Base-by-base conservation (phyloP, 2,888 invertebrate genomes). In the Noctua pronuba region DNA sequence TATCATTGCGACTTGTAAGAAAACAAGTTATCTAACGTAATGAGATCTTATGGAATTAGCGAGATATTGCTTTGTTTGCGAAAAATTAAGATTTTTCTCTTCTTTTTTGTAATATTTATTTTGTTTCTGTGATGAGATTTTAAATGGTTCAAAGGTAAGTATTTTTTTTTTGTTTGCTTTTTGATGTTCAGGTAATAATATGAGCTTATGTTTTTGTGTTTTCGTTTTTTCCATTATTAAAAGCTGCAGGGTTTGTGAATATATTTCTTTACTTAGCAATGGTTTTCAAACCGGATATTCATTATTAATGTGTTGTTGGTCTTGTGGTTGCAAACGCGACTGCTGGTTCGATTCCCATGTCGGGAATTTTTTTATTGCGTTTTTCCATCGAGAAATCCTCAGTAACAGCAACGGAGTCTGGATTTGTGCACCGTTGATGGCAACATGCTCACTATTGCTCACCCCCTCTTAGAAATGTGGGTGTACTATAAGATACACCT, bases 11-110 rank as follows among this genome's bases (percentile, higher is more conserved):
- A 73, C 52, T 75, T 66, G 68, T 75, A 81, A 64, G 69, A 85
- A 75, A 85, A 75, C 85, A 75, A 83, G 75, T 83, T 83, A 85
- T 46, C 35, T 62, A 13, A 21, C 21, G 35, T 80, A 83, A 85
- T 85, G 70, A 83, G 82, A 76, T 85, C 66, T 83, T 44, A 21
- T 16, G 28, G 44, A 73, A 85, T 85, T 70, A 83, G 71, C 60
- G 46, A 68, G 76, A 76, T 80, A 72, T 69, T 60, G 64, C 68
- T 31, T 35, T 74, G 28, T 49, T 46, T 21, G 44, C 41, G 65
- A n/a, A 71, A 68, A 72, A 72, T 73, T 66, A 55, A 38, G 24
- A 7, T 35, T n/a, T 38, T 46, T 35, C 21, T 74, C 6, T 55
- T 73, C 11, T 55, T 73, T 73, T 69, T 55, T 31, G 31, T 70